Evolutionary conservation across 2,797 vertebrate species (phyloP), one percentile per base, ranked within the genome.

Genomic region (Amphiprion clarkii): DNA sequence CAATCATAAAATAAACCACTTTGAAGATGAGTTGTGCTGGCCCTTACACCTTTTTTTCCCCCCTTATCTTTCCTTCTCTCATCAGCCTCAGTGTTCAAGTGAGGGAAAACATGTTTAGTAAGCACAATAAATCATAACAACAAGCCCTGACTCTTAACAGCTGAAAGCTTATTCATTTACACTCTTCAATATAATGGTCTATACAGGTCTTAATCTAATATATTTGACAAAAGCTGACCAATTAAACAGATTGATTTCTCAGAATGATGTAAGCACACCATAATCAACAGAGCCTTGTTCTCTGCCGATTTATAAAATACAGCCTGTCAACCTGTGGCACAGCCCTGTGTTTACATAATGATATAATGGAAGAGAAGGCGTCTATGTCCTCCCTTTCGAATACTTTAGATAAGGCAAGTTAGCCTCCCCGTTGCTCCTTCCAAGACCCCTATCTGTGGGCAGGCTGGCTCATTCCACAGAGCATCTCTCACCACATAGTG

Each of bases 321-420:
- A 64, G 76, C 87, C 82, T 23, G 87, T 92, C 90, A 92, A 92
- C 92, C 86, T 88, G 86, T 85, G 82, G 83, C 83, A 81, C 66
- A 82, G 88, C 78, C 78, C 36, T 36, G 82, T 94, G 89, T 93
- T 94, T 94, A 90, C 86, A 86, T 79, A 92, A 91, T 93, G 93
- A 94, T 90, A 92, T 92, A 93, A 93, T 91, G 87, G 88, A 88
- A 74, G 86, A 85, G 88, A 87, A 89, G 89, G 85, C 85, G 81
- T 86, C 85, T 76, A 67, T 76, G 84, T 93, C 90, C 92, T 93
- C 93, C 92, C 91, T 51, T 82, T 72, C 76, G 86, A 92, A 93
- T 93, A 93, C 75, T 92, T 94, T 68, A 93, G 92, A 94, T 94
- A 93, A 92, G 88, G 70, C 23, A 17, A 87, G 84, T 88, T 82